These are phyloP conservation scores for Drosophila pseudotakahashii DNA, from an alignment of 2,888 invertebrate species.

Conservation along the genomic window DNA sequence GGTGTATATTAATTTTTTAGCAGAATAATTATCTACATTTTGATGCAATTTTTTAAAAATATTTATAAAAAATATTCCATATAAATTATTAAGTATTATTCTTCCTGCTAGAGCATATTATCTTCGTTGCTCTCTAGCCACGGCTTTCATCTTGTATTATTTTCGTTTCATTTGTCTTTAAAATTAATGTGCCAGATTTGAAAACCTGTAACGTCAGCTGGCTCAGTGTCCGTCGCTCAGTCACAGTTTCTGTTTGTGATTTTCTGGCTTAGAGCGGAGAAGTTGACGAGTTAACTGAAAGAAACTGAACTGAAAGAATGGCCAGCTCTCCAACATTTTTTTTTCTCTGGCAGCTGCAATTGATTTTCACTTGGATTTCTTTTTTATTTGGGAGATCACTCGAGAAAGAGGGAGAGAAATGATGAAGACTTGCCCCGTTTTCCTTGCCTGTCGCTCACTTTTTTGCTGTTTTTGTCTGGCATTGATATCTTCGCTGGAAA, in stretches of 20 bases:
- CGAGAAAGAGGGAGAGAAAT: slow-evolving; percentile 11
- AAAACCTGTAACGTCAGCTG: slow-evolving; percentile 77
- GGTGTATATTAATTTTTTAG: too few relatives aligned
- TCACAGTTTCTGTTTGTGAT: slow-evolving; percentile 17
- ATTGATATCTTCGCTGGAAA: slow-evolving; percentile 56
- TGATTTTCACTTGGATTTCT: slow-evolving; percentile 65
- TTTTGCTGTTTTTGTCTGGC: slow-evolving; percentile 48
- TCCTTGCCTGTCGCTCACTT: slow-evolving; percentile 38
- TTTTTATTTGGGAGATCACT: slow-evolving; percentile 54
- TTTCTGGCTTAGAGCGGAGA: slow-evolving; percentile 22
- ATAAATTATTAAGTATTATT: too few relatives aligned
- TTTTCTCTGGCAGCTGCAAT: slow-evolving; percentile 48
- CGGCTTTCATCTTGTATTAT: slow-evolving; percentile 59
- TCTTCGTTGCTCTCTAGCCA: slow-evolving; percentile 14
- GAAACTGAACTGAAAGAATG: slow-evolving; percentile 61
- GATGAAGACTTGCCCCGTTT: slow-evolving; percentile 56
- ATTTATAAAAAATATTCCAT: too few relatives aligned
- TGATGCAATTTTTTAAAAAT: too few relatives aligned
- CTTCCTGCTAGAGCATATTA: slow-evolving; percentile 37
- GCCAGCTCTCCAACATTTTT: slow-evolving; percentile 21
- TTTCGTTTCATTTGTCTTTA: slow-evolving; percentile 72
- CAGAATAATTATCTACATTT: too few relatives aligned
- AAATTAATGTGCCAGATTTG: slow-evolving; percentile 79
- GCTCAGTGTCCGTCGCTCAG: slow-evolving; percentile 28
- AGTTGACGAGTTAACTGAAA: slow-evolving; percentile 55